Base-by-base conservation (phyloP, 2,113 vertebrate species). In the Bolborhynchus lineola region DNA sequence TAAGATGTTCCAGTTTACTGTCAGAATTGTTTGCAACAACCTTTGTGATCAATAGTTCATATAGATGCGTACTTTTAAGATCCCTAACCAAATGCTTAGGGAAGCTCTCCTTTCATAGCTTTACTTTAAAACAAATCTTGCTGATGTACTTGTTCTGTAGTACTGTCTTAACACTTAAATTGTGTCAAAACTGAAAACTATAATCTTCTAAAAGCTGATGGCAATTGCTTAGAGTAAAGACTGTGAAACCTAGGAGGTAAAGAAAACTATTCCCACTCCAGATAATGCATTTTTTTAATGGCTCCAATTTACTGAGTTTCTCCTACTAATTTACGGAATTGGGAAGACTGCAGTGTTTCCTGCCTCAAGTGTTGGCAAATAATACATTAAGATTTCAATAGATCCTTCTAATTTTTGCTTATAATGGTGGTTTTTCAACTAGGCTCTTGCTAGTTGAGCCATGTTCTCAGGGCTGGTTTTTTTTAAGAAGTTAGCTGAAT, bases 381-480 rank as follows among this genome's bases (percentile, higher is more conserved):
- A 93, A 94, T 97, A 74, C 92, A 97, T 97, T 41, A 80, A 91
- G 94, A 96, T 84, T 97, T 97, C 90, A 92, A 77, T 78, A 92
- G 97, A 95, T 92, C 95, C 97, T 98, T 97, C 86, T 95, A 95
- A 92, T 97, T 95, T 95, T 97, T 98, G 97, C 90, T 97, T 97
- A 47, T 63, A 96, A 96, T 87, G 90, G 92, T 97, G 90, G 92
- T 85, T 97, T 97, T 97, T 97, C 97, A 97, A 97, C 97, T 97
- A 93, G 94, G 95, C 97, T 98, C 92, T 97, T 97, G 96, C 97
- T 98, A 97, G 97, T 97, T 98, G 96, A 97, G 95, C 97, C 97
- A 89, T 97, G 97, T 98, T 98, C 98, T 98, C 98, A 98, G 98
- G 98, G 97, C 97, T 98, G 97, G 95, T 86, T 98, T 96, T 95